phyloP scores from a whole-genome alignment of 2,888 invertebrate species.

The Plusia festucae region DNA sequence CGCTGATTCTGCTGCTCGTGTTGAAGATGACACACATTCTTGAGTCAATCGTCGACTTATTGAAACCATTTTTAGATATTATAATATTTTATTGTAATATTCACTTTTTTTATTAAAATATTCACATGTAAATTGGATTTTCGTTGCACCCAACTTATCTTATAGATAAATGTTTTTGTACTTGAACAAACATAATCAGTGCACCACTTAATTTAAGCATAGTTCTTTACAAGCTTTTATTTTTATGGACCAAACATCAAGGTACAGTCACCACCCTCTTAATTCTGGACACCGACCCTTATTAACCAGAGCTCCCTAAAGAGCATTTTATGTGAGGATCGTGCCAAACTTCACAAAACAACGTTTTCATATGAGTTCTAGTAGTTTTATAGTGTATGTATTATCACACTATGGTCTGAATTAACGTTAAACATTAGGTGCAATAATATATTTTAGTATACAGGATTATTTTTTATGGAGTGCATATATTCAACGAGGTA shows the following conservation, averaged over 20 bases:
- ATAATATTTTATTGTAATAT: too few relatives aligned
- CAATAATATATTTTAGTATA: background rate
- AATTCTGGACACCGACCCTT: conserved; percentile 52
- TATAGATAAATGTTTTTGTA: background rate
- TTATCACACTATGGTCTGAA: background rate
- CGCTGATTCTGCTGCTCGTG: too few relatives aligned
- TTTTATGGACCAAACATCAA: conserved; percentile 29
- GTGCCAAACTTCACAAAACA: conserved; percentile 50
- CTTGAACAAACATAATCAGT: background rate
- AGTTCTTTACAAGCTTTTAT: conserved; percentile 16
- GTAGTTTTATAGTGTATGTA: background rate
- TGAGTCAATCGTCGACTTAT: too few relatives aligned
- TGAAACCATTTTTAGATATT: too few relatives aligned
- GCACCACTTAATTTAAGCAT: background rate
- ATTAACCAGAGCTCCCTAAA: conserved; percentile 51
- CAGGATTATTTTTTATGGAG: too few relatives aligned
- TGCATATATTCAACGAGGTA: too few relatives aligned
- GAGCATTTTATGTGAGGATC: conserved; percentile 59
- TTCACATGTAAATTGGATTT: too few relatives aligned
- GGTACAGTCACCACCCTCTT: conserved; percentile 37
- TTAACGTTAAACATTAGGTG: background rate
- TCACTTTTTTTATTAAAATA: too few relatives aligned
- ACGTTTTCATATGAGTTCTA: conserved; percentile 22
- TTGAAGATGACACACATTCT: too few relatives aligned
- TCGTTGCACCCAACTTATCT: too few relatives aligned